Evolutionary conservation across 1,140 invertebrate species (phyloP).

Genomic region (Neotoxoptera formosana): DNA sequence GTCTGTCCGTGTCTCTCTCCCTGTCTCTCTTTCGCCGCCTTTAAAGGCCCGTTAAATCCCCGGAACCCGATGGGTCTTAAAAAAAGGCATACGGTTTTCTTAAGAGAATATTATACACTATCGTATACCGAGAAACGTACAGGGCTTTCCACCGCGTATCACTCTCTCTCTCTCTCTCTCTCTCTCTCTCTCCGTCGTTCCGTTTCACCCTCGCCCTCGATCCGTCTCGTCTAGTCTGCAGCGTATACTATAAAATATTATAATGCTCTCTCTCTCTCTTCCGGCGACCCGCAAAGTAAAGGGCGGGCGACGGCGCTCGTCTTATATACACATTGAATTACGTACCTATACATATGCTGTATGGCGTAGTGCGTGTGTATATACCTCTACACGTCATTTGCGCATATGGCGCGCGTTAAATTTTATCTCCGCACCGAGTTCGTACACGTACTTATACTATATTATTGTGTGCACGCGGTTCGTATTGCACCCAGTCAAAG

Average conservation of each 20-base stretch:
- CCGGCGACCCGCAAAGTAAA: background rate
- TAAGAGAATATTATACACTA: background rate
- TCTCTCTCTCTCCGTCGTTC: too few relatives aligned
- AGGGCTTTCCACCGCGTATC: background rate
- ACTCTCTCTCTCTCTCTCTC: too few relatives aligned
- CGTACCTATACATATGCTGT: background rate
- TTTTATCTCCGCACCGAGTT: background rate
- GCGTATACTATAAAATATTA: background rate
- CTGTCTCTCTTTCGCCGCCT: background rate
- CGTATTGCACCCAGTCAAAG: constrained; percentile 8
- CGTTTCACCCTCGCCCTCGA: too few relatives aligned
- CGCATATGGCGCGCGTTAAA: background rate
- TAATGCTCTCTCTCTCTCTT: background rate
- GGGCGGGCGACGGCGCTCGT: background rate
- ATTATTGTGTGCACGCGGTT: background rate
- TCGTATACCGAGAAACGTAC: background rate
- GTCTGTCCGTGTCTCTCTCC: too few relatives aligned
- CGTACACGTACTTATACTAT: background rate
- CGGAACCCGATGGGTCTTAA: background rate
- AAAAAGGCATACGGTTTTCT: background rate
- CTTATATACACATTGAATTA: background rate
- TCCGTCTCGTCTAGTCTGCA: background rate
- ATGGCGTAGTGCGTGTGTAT: background rate
- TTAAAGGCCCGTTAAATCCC: background rate
- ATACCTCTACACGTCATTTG: background rate